Evolutionary conservation across 2,113 vertebrate species (phyloP).

Genomic region (Tonatia bakeri): DNA sequence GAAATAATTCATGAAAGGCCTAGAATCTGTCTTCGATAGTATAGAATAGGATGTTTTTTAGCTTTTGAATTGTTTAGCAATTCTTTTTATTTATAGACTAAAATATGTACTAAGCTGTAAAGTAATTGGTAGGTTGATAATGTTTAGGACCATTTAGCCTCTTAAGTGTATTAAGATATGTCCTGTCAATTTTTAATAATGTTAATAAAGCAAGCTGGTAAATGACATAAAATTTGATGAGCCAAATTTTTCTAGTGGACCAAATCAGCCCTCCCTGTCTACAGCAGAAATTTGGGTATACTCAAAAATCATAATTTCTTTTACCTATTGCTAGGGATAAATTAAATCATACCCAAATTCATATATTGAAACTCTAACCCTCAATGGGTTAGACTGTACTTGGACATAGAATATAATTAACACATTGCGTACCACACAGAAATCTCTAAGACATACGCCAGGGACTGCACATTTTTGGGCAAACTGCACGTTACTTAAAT

Average conservation of each 20-base stretch:
- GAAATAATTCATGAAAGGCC: conserved; percentile 44
- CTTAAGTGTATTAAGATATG: conserved; percentile 40
- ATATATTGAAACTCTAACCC: neutral
- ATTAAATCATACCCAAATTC: neutral
- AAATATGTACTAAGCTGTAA: conserved; percentile 39
- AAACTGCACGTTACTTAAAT: too few species aligned
- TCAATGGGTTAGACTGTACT: neutral
- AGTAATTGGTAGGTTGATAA: conserved; percentile 38
- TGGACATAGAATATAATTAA: neutral
- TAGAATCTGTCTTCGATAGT: conserved; percentile 12
- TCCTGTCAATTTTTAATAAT: conserved; percentile 59
- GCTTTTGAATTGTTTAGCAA: conserved; percentile 48
- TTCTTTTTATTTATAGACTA: conserved; percentile 40
- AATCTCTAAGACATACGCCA: too few species aligned
- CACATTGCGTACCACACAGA: too few species aligned
- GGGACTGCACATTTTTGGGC: too few species aligned
- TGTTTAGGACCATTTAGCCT: conserved; percentile 51
- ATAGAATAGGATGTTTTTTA: conserved; percentile 12
- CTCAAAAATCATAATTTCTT: neutral
- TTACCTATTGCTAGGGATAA: neutral
- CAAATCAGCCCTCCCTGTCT: neutral
- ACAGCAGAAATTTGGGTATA: neutral
- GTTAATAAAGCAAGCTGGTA: conserved; percentile 48
- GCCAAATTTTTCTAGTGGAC: conserved; percentile 21
- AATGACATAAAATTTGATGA: conserved; percentile 39